These are phyloP conservation scores for Lissocephala sabroskyi DNA, from an alignment of 2,888 invertebrate species.

Conservation along the genomic window DNA sequence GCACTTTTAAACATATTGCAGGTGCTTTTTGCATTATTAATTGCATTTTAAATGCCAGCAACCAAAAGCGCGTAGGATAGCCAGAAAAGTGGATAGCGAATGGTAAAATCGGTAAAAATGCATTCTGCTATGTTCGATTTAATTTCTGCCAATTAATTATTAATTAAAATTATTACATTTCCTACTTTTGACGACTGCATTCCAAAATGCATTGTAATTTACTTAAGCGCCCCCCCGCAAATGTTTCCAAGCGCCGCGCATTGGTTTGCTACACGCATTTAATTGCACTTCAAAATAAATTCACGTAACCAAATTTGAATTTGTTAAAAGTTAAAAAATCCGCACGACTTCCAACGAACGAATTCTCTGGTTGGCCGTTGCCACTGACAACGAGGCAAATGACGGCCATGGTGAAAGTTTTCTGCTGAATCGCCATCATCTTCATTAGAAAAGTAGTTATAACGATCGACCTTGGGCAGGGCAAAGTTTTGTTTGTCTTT, in stretches of 20 bases:
- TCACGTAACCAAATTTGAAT: too few species aligned
- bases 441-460: too few species aligned
- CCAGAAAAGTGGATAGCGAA: too few species aligned
- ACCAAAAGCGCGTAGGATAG: conserved; percentile 13
- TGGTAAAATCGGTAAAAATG: too few species aligned
- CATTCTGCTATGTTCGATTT: background rate
- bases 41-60: conserved; percentile 55
- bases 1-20: conserved; percentile 20
- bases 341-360: too few species aligned
- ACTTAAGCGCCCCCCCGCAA: conserved; percentile 41
- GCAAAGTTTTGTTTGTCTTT: conserved; percentile 24
- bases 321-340: too few species aligned
- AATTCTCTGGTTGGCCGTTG: too few species aligned
- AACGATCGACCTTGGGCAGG: too few species aligned
- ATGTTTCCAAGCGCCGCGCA: too few species aligned
- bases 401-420: conserved; percentile 5
- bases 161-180: conserved; percentile 20
- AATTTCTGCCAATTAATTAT: background rate
- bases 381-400: conserved; percentile 19
- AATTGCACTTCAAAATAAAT: too few species aligned
- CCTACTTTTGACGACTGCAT: conserved; percentile 28
- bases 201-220: conserved; percentile 44
- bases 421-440: too few species aligned
- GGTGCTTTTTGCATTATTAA: conserved; percentile 58
- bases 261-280: too few species aligned